Base-by-base conservation (phyloP, 2,113 vertebrate species). In the Rhynchomys soricoides region DNA sequence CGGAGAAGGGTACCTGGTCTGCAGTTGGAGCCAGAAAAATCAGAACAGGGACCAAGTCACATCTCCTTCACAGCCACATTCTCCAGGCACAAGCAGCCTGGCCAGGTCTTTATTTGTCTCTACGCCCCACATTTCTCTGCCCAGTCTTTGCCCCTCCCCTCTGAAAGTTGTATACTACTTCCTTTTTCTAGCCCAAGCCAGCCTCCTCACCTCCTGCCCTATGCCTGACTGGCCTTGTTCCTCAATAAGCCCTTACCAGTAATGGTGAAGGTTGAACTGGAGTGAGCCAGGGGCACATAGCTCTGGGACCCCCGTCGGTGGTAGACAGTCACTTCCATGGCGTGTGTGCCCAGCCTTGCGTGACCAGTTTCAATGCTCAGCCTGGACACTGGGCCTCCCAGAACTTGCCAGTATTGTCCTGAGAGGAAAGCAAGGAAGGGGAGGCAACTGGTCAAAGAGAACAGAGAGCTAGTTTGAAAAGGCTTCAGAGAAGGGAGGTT, bases 321-420 rank as follows among this genome's bases (percentile, higher is more conserved):
- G 96, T 99, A 99, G 96, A 99, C 99, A 2, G 99, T 98, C 1
- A 99, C 98, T 96, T 99, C 99, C 99, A 99, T 99, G 98, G 96
- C 98, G 96, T 99, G 99, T 96, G 99, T 99, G 96, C 99, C 99
- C 83, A 99, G 98, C 1, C 98, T 93, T 4, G 99, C 87, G 2
- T 98, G 98, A 13, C 97, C 98, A 48, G 99, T 99, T 37, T 97
- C 98, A 45, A 99, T 98, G 77, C 98, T 98, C 91, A 99, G 98
- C 64, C 93, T 98, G 22, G 99, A 99, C 8, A 98, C 98, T 0
- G 99, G 98, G 0, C 99, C 99, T 6, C 98, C 99, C 85, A 99
- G 99, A 96, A 99, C 99, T 98, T 99, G 99, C 99, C 99, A 99
- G 98, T 99, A 99, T 15, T 98, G 98, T 9, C 99, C 99, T 99